Conservation (phyloP, 2,888 invertebrate genomes). For the Vannuccia rotundouncinata region DNA sequence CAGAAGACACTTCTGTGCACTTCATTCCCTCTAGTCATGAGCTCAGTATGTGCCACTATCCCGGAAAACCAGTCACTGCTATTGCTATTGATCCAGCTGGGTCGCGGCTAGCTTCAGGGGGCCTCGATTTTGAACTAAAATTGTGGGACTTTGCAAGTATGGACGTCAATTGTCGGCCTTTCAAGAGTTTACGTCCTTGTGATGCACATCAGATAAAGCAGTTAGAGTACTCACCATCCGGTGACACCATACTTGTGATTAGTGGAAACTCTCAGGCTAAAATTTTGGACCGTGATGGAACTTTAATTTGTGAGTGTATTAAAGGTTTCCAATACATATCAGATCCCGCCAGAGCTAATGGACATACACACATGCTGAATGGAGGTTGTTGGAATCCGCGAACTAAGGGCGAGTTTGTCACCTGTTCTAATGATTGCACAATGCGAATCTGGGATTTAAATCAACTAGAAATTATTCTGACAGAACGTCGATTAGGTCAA, state of each 20-base stretch:
- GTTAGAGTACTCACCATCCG: slow-evolving; percentile 75
- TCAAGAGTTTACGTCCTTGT: slow-evolving; percentile 84
- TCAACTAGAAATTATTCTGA: slow-evolving; percentile 51
- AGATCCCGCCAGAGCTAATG: slow-evolving; percentile 81
- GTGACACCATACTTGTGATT: slow-evolving; percentile 82
- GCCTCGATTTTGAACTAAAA: slow-evolving; percentile 87
- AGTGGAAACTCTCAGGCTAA: slow-evolving; percentile 77
- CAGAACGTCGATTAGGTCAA: slow-evolving; percentile 58
- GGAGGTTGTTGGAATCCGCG: slow-evolving; percentile 39
- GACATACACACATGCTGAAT: slow-evolving; percentile 40
- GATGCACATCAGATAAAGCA: slow-evolving; percentile 85
- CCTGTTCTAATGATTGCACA: slow-evolving; percentile 81
- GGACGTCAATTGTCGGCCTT: slow-evolving; percentile 83
- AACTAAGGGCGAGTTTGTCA: slow-evolving; percentile 70
- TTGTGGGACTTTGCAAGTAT: slow-evolving; percentile 99
- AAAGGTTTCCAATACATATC: slow-evolving; percentile 92
- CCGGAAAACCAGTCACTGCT: slow-evolving; percentile 62
- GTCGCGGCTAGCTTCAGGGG: slow-evolving; percentile 79
- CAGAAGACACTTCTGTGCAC: slow-evolving; percentile 31
- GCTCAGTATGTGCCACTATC: slow-evolving; percentile 33
- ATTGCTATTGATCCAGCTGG: slow-evolving; percentile 87
- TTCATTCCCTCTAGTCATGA: slow-evolving; percentile 32
- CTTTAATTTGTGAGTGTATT: slow-evolving; percentile 80
- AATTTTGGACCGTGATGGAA: slow-evolving; percentile 85
- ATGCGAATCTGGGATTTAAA: slow-evolving; percentile 81